A percentile compares a stretch with the other conserved stretches of the same genome.
Conservation (phyloP, 2,113 vertebrate species). For the Spermophilus dauricus region DNA sequence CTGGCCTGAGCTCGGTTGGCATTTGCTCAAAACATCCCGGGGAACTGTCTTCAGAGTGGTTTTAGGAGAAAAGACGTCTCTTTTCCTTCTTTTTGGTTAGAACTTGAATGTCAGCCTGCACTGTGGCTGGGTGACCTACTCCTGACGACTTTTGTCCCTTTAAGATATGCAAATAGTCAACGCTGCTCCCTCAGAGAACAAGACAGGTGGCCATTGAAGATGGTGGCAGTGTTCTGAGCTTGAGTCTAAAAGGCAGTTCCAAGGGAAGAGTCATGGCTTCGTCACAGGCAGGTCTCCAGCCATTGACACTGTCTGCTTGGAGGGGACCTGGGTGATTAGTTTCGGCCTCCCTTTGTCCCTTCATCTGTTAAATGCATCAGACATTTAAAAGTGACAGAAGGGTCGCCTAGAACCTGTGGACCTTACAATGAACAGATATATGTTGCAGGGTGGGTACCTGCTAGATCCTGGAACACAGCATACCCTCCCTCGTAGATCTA, state of each 20-base stretch:
- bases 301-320: background rate
- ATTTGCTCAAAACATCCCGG: background rate
- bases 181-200: background rate
- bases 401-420: background rate
- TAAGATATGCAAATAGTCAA: background rate
- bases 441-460: rapidly evolving
- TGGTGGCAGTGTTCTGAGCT: background rate
- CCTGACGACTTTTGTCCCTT: background rate
- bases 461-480: background rate
- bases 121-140: background rate
- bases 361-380: background rate
- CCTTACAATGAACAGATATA: rapidly evolving
- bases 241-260: background rate
- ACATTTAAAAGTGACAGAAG: background rate
- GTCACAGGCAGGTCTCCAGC: background rate
- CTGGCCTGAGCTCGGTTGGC: background rate
- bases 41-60: background rate
- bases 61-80: background rate
- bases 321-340: background rate
- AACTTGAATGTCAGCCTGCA: background rate
- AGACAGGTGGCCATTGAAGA: rapidly evolving
- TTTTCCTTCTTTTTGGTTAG: background rate
- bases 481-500: background rate
- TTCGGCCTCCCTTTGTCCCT: background rate
- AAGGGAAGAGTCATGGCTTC: background rate